Evolutionary conservation across 1,140 invertebrate genomes (phyloP), one percentile per base, ranked within the genome.

Genomic region (Meloidogyne floridensis): DNA sequence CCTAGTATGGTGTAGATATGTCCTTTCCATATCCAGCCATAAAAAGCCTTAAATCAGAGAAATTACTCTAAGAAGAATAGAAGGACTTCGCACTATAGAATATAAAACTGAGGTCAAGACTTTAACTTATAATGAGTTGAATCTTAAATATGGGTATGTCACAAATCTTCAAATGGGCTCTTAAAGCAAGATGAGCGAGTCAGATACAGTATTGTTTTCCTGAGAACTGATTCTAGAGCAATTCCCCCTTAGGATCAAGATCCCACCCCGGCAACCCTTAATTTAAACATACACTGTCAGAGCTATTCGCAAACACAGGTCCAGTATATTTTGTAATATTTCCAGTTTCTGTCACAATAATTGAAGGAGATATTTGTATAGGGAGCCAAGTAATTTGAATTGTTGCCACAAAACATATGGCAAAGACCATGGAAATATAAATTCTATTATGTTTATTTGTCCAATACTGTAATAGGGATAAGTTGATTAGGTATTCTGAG

Each of bases 241-340:
- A n/a, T n/a, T n/a, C n/a, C n/a, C n/a, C n/a, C n/a, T n/a, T n/a
- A n/a, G n/a, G n/a, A n/a, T n/a, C n/a, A n/a, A n/a, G n/a, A n/a
- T n/a, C n/a, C n/a, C n/a, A n/a, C n/a, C n/a, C n/a, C n/a, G n/a
- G n/a, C n/a, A n/a, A n/a, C n/a, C n/a, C n/a, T n/a, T n/a, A n/a
- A n/a, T n/a, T 47, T 47, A 47, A 47, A 47, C 8, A 7, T n/a
- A 75, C 51, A 20, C 74, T 47, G 54, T 20, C n/a, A 75, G 9
- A 75, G 18, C 3, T 7, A 3, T 56, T 75, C 9, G 7, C 3
- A 51, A 75, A 75, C 9, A 75, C 74, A 51, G 74, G 74, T n/a
- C 74, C 74, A 3, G 74, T 75, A 20, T 13, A 20, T 75, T 75
- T 75, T 47, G 74, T 75, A 32, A 75, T 75, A 56, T 75, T 75